Percentiles rank a stretch among this genome's conserved stretches.
phyloP scores from a whole-genome alignment of 2,113 vertebrate genomes.

The Chloebia gouldiae region DNA sequence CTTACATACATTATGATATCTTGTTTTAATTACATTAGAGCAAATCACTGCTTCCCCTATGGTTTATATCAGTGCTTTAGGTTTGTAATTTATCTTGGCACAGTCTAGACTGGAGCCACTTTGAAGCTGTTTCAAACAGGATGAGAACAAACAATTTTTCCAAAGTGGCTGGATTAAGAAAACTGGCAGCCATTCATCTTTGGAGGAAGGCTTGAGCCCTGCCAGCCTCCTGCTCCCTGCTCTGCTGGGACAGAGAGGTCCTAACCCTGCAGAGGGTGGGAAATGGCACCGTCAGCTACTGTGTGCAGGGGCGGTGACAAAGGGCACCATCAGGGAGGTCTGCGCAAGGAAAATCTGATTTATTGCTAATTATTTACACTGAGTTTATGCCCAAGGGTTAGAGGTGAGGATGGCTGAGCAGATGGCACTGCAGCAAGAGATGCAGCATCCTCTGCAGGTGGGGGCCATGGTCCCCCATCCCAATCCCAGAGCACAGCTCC shows the following conservation, averaged over 20 bases:
- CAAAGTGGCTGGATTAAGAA: conserved; percentile 64
- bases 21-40: conserved; percentile 88
- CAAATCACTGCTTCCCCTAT: conserved; percentile 79
- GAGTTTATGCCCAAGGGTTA: neutral
- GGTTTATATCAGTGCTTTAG: conserved; percentile 78
- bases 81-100: conserved; percentile 85
- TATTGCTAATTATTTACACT: neutral
- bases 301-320: neutral
- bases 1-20: conserved; percentile 70
- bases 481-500: accelerated
- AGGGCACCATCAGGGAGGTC: neutral
- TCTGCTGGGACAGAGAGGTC: neutral
- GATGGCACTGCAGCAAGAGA: neutral
- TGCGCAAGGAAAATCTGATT: neutral
- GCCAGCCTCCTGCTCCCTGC: neutral
- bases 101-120: conserved; percentile 83
- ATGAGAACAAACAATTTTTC: conserved; percentile 75
- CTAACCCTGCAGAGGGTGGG: neutral
- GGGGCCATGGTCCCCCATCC: neutral
- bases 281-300: neutral
- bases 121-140: conserved; percentile 79
- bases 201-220: neutral
- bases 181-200: conserved; percentile 63
- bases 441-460: neutral
- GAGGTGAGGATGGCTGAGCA: neutral